Conservation (phyloP, 2,888 invertebrate species). For the Harpalus rufipes region DNA sequence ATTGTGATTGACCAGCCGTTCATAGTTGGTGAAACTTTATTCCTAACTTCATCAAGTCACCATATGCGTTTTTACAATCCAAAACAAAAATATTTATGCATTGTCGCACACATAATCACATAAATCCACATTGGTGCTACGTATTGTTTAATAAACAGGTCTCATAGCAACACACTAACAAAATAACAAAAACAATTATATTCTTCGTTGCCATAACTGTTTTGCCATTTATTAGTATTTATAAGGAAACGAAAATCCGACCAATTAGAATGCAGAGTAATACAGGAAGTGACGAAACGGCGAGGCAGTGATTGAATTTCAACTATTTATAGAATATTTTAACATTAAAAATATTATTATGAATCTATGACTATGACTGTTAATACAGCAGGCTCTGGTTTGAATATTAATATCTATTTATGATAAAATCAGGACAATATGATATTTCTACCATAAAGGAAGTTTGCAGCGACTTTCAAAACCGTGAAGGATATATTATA, state of each 20-base stretch:
- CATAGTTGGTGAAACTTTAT: not conserved
- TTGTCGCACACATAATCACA: slow-evolving; percentile 9
- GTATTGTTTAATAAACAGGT: slow-evolving; percentile 59
- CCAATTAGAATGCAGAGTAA: slow-evolving; percentile 56
- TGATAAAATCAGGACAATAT: slow-evolving; percentile 22
- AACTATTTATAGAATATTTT: slow-evolving; percentile 66
- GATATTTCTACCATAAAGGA: slow-evolving; percentile 2
- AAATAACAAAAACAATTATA: slow-evolving; percentile 62
- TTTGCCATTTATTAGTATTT: slow-evolving; percentile 59
- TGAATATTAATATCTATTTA: slow-evolving; percentile 40
- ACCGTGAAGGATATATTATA: slow-evolving; percentile 35
- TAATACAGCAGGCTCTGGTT: slow-evolving; percentile 20
- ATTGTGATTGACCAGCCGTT: not conserved
- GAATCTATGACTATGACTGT: slow-evolving; percentile 61
- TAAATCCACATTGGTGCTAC: slow-evolving; percentile 1
- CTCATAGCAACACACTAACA: slow-evolving; percentile 55
- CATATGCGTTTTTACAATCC: no score
- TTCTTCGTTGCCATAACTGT: slow-evolving; percentile 52
- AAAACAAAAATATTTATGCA: slow-evolving; percentile 25
- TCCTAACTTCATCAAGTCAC: not conserved
- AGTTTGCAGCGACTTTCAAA: not conserved
- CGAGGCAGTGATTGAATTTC: slow-evolving; percentile 60
- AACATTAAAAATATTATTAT: slow-evolving; percentile 66
- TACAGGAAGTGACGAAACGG: slow-evolving; percentile 61
- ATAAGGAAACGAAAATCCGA: slow-evolving; percentile 54